These are phyloP conservation scores for Erythrolamprus reginae DNA, from an alignment of 2,113 vertebrate genomes.

Conservation along the genomic window DNA sequence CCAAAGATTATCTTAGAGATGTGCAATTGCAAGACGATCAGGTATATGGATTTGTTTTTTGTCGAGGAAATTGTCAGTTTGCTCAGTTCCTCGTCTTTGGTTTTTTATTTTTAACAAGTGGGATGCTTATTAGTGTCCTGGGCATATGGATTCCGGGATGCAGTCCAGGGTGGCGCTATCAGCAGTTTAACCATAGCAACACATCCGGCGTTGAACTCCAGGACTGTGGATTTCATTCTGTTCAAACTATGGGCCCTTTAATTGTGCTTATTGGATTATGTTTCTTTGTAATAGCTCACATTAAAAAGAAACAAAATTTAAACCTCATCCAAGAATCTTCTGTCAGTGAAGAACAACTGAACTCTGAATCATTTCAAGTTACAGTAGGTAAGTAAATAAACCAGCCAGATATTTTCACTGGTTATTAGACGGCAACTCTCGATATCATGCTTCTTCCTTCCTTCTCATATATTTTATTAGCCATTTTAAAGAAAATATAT, in stretches of 20 bases:
- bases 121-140: constrained; percentile 74
- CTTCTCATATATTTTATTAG: not conserved
- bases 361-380: constrained; percentile 63
- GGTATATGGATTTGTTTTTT: constrained; percentile 62
- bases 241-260: constrained; percentile 77
- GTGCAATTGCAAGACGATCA: constrained; percentile 50
- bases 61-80: constrained; percentile 71
- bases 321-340: constrained; percentile 53
- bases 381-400: constrained; percentile 69
- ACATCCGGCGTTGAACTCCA: constrained; percentile 36
- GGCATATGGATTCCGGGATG: constrained; percentile 77
- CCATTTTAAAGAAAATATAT: not conserved
- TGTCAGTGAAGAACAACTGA: constrained; percentile 51
- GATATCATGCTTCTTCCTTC: not conserved
- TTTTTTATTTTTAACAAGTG: constrained; percentile 73
- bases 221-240: constrained; percentile 70
- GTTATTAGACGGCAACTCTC: not conserved
- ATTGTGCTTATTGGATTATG: constrained; percentile 74
- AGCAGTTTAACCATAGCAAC: constrained; percentile 58
- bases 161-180: constrained; percentile 38
- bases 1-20: constrained; percentile 58
- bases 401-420: not conserved
- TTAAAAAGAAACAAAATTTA: constrained; percentile 71
- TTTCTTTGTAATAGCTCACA: constrained; percentile 74
- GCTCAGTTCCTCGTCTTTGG: constrained; percentile 76